Evolutionary conservation across 2,888 invertebrate genomes (phyloP).

Genomic region (Stenodera caucasica): DNA sequence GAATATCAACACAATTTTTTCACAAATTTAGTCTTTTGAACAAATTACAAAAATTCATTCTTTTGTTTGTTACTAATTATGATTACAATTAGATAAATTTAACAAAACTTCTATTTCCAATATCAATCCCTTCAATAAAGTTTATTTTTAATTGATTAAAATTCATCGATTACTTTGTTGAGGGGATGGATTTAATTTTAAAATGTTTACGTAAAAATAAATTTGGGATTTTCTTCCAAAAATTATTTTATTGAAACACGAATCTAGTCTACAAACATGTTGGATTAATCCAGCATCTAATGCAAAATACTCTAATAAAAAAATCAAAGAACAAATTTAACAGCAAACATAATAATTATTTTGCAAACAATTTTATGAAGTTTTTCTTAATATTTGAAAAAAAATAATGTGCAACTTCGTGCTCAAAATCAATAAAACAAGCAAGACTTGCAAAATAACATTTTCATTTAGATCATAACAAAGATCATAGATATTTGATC

Average conservation of each 20-base stretch:
- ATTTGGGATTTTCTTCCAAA: slow-evolving; percentile 1
- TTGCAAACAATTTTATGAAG: slow-evolving; percentile 17
- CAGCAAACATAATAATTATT: slow-evolving; percentile 15
- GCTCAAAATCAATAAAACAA: not conserved
- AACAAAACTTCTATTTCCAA: not conserved
- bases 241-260: slow-evolving; percentile 33
- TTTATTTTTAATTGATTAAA: not conserved
- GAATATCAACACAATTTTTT: slow-evolving; percentile 5
- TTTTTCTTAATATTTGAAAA: slow-evolving; percentile 11
- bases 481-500: too few species aligned
- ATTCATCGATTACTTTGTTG: not conserved
- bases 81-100: not conserved
- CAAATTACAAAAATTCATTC: not conserved
- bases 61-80: not conserved
- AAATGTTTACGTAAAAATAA: not conserved
- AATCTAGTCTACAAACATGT: slow-evolving; percentile 30
- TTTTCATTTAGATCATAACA: too few species aligned
- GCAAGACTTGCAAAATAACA: slow-evolving; percentile 20
- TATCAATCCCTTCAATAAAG: not conserved
- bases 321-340: slow-evolving; percentile 9
- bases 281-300: slow-evolving; percentile 26
- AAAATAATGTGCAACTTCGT: slow-evolving; percentile 4
- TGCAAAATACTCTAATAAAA: slow-evolving; percentile 21
- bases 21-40: not conserved
- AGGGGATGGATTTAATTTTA: not conserved